Conservation (phyloP, 1,140 invertebrate genomes). For the Zelostemma sp. region DNA sequence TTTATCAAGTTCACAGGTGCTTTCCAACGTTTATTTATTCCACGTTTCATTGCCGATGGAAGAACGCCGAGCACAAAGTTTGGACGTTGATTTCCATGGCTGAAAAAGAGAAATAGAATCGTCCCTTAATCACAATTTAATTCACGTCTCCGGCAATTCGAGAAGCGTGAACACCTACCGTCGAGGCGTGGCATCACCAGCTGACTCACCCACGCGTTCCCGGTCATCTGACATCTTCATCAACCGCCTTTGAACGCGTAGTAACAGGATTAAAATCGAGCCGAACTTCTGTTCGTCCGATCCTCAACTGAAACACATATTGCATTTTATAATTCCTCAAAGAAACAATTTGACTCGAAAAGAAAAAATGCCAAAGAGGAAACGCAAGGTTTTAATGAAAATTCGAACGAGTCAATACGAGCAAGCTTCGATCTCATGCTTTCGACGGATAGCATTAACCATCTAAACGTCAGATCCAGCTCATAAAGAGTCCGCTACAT, state of each 20-base stretch:
- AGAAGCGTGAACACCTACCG: conserved; percentile 53
- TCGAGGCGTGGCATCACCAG: conserved; percentile 50
- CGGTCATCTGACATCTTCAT: conserved; percentile 59
- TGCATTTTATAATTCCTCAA: no score
- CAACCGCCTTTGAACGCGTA: conserved; percentile 49
- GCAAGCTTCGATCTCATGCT: conserved; percentile 43
- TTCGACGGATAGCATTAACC: conserved; percentile 47
- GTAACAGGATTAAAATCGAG: conserved; percentile 53
- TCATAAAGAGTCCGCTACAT: conserved; percentile 46
- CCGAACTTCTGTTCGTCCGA: conserved; percentile 37
- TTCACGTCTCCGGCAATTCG: conserved; percentile 27
- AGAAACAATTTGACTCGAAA: no score
- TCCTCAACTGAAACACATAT: no score
- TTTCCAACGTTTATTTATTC: background rate
- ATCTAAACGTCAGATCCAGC: conserved; percentile 48
- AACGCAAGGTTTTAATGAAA: no score
- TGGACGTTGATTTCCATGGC: no score
- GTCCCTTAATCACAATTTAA: conserved; percentile 23
- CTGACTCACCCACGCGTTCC: conserved; percentile 58
- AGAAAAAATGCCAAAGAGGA: no score
- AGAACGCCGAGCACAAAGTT: no score
- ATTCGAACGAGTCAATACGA: conserved; percentile 41
- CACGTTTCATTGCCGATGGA: no score
- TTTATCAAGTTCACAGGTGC: no score
- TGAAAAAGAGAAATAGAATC: conserved; percentile 8